Base-by-base conservation (phyloP, 2,888 invertebrate genomes). In the Acleris laterana region DNA sequence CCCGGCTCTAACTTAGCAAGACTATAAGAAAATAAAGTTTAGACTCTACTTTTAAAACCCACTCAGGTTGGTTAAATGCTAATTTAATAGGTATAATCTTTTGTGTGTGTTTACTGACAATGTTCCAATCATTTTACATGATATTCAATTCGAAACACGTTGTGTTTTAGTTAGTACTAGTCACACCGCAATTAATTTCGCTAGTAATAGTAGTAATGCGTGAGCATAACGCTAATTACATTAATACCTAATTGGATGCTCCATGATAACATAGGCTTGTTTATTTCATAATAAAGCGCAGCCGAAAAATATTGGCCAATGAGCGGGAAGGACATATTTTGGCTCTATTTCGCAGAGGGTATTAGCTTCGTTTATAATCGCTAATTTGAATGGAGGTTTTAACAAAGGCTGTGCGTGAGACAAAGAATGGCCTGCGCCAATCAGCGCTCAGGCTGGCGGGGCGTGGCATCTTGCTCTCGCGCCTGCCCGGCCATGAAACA, bases 401-500 rank as follows among this genome's bases (percentile, higher is more conserved):
- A 87, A 87, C 84, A 87, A 86, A 84, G 84, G 76, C 74, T 68
- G 71, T 70, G 77, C 83, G 84, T 80, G 75, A 78, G 77, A 89
- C 88, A 89, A 89, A 90, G 88, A 81, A 72, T 76, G 72, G 74
- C 79, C 71, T 79, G 80, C 75, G 81, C 91, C 91, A 92, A 92
- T 91, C 89, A 81, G 77, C 71, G 78, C 73, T 75, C 78, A 81
- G 81, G 80, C 79, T 80, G 72, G 70, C 71, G 77, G 85, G 92
- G 92, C 91, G 92, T 83, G 84, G 89, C 84, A 83, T 83, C 77
- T 82, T 77, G 72, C 78, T 80, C 80, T 83, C 80, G 77, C 82
- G 83, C 85, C 82, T 80, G 84, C 82, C 75, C 81, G 82, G 77
- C 75, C 74, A 78, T 77, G 79, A 84, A 77, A 85, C 85, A 88